Percentiles rank a stretch among this genome's conserved stretches.
These are phyloP conservation scores for Virgularia gustaviana DNA, from an alignment of 92 coral and sea anemone species.

Conservation along the genomic window DNA sequence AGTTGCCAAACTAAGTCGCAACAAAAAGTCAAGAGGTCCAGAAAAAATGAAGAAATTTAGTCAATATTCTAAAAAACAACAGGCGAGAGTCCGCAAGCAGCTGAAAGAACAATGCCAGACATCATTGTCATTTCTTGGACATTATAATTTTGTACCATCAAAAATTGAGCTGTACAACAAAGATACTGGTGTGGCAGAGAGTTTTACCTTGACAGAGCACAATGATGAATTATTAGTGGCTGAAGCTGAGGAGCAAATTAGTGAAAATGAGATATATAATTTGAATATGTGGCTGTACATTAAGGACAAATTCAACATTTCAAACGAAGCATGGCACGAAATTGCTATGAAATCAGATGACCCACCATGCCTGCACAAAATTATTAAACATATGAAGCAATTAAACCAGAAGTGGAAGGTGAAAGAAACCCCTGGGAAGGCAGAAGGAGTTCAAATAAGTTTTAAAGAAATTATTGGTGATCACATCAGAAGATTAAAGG, in stretches of 20 bases:
- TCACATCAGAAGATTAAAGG: slow-evolving; percentile 28
- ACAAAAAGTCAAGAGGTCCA: slow-evolving; percentile 21
- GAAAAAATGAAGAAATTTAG: slow-evolving; percentile 25
- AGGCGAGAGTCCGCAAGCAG: slow-evolving; percentile 31
- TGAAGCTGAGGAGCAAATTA: slow-evolving; percentile 37
- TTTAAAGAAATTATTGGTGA: slow-evolving; percentile 36
- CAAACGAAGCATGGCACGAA: slow-evolving; percentile 63
- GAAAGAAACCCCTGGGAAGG: slow-evolving; percentile 45
- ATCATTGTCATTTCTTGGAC: slow-evolving; percentile 53
- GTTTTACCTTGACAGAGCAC: slow-evolving; percentile 15
- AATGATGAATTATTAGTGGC: slow-evolving; percentile 27
- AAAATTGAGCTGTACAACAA: slow-evolving; percentile 53
- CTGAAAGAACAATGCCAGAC: slow-evolving; percentile 46
- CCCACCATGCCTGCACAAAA: slow-evolving; percentile 13
- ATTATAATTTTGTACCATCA: slow-evolving; percentile 51
- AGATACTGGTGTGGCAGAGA: slow-evolving; percentile 40
- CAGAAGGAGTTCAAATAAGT: slow-evolving; percentile 45
- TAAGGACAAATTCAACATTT: slow-evolving; percentile 53
- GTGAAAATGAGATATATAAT: slow-evolving; percentile 38
- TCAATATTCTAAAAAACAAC: slow-evolving; percentile 37
- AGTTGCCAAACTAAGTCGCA: slow-evolving; percentile 31
- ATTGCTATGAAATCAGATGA: slow-evolving; percentile 46
- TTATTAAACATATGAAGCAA: slow-evolving; percentile 13
- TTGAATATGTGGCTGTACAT: slow-evolving; percentile 52
- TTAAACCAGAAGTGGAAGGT: slow-evolving; percentile 43